These are phyloP conservation scores for Platycheirus rosarum DNA, from an alignment of 2,888 invertebrate genomes.

Conservation along the genomic window DNA sequence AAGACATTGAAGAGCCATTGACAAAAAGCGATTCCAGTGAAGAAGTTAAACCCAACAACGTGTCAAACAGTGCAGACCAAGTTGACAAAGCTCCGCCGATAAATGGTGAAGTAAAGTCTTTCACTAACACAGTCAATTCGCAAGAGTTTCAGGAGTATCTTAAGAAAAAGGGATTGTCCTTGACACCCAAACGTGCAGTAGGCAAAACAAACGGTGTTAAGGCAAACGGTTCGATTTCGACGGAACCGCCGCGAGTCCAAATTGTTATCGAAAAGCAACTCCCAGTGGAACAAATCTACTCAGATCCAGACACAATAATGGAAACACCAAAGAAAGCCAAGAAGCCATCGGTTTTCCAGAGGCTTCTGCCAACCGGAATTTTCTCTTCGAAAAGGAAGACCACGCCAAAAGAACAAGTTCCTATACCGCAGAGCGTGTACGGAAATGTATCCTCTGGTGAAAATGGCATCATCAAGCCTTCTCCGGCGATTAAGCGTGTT, in stretches of 20 bases:
- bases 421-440: constrained; percentile 77
- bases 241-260: constrained; percentile 72
- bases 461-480: constrained; percentile 71
- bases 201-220: constrained; percentile 72
- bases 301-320: constrained; percentile 61
- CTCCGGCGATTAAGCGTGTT: constrained; percentile 78
- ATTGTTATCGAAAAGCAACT: constrained; percentile 65
- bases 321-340: constrained; percentile 77
- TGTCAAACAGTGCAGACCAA: constrained; percentile 23
- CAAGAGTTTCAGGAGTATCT: constrained; percentile 82
- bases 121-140: constrained; percentile 82
- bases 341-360: constrained; percentile 81
- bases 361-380: constrained; percentile 80
- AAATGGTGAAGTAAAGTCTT: constrained; percentile 76
- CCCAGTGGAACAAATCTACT: constrained; percentile 51
- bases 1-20: constrained; percentile 81
- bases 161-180: constrained; percentile 80
- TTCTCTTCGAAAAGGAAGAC: constrained; percentile 81
- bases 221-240: constrained; percentile 60
- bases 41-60: constrained; percentile 75
- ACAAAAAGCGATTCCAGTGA: constrained; percentile 81
- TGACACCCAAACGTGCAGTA: constrained; percentile 78
- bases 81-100: constrained; percentile 43
- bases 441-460: constrained; percentile 70
- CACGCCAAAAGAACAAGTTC: constrained; percentile 79